phyloP scores from a whole-genome alignment of 2,797 vertebrate species.

The Chanos chanos region DNA sequence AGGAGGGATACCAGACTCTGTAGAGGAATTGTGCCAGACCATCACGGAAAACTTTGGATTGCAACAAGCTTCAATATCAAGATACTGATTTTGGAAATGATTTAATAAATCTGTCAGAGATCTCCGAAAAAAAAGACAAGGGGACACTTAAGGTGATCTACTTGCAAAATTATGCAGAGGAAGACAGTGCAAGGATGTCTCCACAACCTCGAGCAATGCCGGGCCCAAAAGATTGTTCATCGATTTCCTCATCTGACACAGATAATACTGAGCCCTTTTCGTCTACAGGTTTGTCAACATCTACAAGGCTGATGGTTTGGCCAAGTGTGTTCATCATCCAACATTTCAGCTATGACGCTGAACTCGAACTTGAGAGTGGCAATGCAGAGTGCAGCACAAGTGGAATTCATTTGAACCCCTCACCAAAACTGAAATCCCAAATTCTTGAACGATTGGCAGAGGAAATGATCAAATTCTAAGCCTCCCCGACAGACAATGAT shows the following conservation, averaged over 20 bases:
- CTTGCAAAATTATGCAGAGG: constrained; percentile 10
- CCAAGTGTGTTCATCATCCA: constrained; percentile 4
- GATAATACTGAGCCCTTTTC: constrained; percentile 7
- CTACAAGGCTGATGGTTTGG: background rate
- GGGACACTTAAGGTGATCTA: constrained; percentile 19
- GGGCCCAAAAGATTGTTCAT: background rate
- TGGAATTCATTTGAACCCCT: background rate
- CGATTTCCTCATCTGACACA: constrained; percentile 6
- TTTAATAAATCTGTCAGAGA: constrained; percentile 17
- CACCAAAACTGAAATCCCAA: constrained; percentile 35
- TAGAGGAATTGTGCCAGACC: constrained; percentile 1
- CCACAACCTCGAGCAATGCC: background rate
- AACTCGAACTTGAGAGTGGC: constrained; percentile 23
- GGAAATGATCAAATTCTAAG: too few species aligned
- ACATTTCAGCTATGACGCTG: background rate
- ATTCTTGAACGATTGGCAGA: constrained; percentile 24
- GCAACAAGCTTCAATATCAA: constrained; percentile 10
- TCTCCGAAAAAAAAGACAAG: constrained; percentile 25
- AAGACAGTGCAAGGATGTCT: constrained; percentile 5
- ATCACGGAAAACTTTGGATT: background rate
- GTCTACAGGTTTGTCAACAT: constrained; percentile 5
- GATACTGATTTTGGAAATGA: constrained; percentile 21
- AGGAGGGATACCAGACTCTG: background rate
- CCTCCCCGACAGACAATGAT: too few species aligned
- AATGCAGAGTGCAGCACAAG: constrained; percentile 7